Conservation (phyloP, 2,888 invertebrate genomes). For the Plebejus melissa region DNA sequence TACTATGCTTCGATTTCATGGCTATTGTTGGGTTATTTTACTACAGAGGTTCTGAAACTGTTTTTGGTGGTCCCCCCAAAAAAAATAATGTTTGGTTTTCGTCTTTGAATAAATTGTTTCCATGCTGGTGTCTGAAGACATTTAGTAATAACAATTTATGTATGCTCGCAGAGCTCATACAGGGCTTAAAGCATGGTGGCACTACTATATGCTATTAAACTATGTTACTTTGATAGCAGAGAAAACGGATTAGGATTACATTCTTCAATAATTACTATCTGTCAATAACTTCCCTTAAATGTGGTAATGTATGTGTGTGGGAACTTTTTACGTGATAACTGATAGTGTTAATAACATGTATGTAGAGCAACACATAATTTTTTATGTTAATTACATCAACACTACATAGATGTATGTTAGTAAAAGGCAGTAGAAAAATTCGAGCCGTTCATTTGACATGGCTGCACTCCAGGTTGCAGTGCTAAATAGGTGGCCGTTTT, state of each 20-base stretch:
- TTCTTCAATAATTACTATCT: slow-evolving; percentile 40
- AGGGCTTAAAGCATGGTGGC: too few species aligned
- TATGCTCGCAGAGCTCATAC: too few species aligned
- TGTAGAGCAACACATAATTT: background rate
- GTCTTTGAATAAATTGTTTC: too few species aligned
- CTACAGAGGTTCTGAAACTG: too few species aligned
- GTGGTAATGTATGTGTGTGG: slow-evolving; percentile 26
- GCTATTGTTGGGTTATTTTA: too few species aligned
- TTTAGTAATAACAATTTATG: too few species aligned
- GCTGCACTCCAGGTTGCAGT: background rate
- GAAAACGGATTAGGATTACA: slow-evolving; percentile 37
- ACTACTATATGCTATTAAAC: background rate
- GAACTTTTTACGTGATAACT: slow-evolving; percentile 28
- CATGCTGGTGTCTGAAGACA: too few species aligned
- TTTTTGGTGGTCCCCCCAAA: too few species aligned
- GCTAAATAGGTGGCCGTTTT: too few species aligned
- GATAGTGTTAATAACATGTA: slow-evolving; percentile 25
- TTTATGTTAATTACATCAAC: background rate
- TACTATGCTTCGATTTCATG: too few species aligned
- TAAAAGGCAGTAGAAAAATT: background rate
- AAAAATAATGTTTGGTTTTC: too few species aligned
- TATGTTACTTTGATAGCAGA: slow-evolving; percentile 32
- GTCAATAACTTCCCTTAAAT: slow-evolving; percentile 26
- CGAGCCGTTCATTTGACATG: background rate
- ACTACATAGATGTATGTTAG: background rate